Conservation (phyloP, 2,797 vertebrate species). For the Hippoglossus hippoglossus region DNA sequence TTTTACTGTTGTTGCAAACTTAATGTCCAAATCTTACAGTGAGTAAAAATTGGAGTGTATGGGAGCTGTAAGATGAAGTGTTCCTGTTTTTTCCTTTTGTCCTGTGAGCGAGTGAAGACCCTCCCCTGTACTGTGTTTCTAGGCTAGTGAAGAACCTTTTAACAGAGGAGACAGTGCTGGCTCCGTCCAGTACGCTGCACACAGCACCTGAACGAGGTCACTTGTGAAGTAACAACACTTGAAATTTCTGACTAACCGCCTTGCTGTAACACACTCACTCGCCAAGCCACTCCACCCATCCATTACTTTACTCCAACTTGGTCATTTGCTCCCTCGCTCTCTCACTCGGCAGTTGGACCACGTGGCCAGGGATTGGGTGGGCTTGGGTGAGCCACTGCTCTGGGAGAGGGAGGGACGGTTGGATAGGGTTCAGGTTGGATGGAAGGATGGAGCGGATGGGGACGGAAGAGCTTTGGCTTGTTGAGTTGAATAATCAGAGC, state of each 20-base stretch:
- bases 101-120: slow-evolving; percentile 24
- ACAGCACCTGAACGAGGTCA: slow-evolving; percentile 82
- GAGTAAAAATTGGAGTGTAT: background rate
- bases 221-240: slow-evolving; percentile 78
- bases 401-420: slow-evolving; percentile 32
- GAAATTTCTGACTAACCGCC: slow-evolving; percentile 72
- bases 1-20: too few species aligned
- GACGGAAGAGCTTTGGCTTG: slow-evolving; percentile 36
- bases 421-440: slow-evolving; percentile 36
- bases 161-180: slow-evolving; percentile 85
- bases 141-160: slow-evolving; percentile 89
- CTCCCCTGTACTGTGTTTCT: slow-evolving; percentile 61
- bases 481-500: slow-evolving; percentile 60
- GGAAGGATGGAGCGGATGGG: slow-evolving; percentile 25
- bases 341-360: background rate
- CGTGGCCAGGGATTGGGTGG: slow-evolving; percentile 11
- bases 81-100: slow-evolving; percentile 5
- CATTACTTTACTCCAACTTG: slow-evolving; percentile 24
- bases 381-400: slow-evolving; percentile 9
- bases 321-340: slow-evolving; percentile 19
- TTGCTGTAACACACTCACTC: slow-evolving; percentile 35
- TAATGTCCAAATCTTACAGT: too few species aligned
- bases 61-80: background rate
- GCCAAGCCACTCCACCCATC: slow-evolving; percentile 19
- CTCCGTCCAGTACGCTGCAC: slow-evolving; percentile 81